Percentiles rank a stretch among this genome's conserved stretches.
These are phyloP conservation scores for Polyommatus iphigenia DNA, from an alignment of 2,888 invertebrate species.

Conservation along the genomic window DNA sequence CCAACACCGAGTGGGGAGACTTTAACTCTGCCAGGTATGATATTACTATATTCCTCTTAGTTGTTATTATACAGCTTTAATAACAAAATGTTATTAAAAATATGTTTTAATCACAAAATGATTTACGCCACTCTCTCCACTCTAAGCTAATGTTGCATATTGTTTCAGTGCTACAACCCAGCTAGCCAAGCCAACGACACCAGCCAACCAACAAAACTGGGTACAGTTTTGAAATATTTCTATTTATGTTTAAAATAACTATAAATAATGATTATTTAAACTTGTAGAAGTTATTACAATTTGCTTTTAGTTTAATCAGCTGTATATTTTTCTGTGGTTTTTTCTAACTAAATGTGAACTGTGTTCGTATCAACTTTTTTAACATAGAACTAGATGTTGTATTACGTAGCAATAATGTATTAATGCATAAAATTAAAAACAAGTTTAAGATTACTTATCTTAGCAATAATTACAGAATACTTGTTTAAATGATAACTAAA, in stretches of 20 bases:
- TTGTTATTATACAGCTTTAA: slow-evolving; percentile 13
- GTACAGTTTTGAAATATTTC: slow-evolving; percentile 65
- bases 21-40: slow-evolving; percentile 85
- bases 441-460: not conserved
- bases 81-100: too few species aligned
- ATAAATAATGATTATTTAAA: not conserved
- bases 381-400: not conserved
- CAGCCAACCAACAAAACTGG: slow-evolving; percentile 74
- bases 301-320: slow-evolving; percentile 18
- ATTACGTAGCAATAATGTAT: slow-evolving; percentile 4
- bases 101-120: too few species aligned
- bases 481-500: slow-evolving; percentile 1
- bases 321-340: slow-evolving; percentile 18
- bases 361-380: not conserved
- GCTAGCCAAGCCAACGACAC: slow-evolving; percentile 56
- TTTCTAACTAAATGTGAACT: not conserved
- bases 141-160: slow-evolving; percentile 11
- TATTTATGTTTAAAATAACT: slow-evolving; percentile 2
- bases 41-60: slow-evolving; percentile 31
- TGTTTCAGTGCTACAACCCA: slow-evolving; percentile 59
- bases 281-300: slow-evolving; percentile 25
- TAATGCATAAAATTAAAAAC: slow-evolving; percentile 3
- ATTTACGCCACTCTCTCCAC: too few species aligned
- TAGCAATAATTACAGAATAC: not conserved
- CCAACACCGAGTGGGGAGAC: slow-evolving; percentile 88